Evolutionary conservation across 1,140 invertebrate species (phyloP).

Genomic region (Penaeus chinensis): DNA sequence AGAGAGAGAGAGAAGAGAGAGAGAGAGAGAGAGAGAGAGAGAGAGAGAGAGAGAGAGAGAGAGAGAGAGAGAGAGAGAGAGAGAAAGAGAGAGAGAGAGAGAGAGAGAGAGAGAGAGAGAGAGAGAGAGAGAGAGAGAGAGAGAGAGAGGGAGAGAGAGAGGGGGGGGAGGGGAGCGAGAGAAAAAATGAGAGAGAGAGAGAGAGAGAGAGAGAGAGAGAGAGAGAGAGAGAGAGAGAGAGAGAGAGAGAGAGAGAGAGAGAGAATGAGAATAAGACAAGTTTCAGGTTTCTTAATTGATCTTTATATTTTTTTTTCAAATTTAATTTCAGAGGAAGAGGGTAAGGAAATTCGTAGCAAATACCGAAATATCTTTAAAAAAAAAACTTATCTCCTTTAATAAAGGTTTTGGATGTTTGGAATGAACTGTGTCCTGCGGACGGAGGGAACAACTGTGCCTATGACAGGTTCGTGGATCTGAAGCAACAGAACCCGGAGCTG

Average conservation of each 20-base stretch:
- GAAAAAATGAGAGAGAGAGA: not conserved
- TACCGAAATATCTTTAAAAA: not conserved
- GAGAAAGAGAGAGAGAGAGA: not conserved
- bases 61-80: not conserved
- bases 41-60: not conserved
- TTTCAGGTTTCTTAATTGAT: not conserved
- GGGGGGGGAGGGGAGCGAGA: not conserved
- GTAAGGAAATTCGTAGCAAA: too few relatives aligned
- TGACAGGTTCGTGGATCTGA: conserved; percentile 47
- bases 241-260: not conserved
- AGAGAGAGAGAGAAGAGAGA: not conserved
- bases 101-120: not conserved
- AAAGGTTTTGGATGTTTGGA: conserved; percentile 73
- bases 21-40: not conserved
- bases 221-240: not conserved
- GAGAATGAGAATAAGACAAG: not conserved
- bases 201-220: not conserved
- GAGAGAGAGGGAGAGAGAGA: not conserved
- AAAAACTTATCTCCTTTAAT: not conserved
- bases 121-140: not conserved
- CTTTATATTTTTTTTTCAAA: too few relatives aligned
- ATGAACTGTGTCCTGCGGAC: conserved; percentile 72
- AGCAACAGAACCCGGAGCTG: conserved; percentile 35
- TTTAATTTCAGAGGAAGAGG: too few relatives aligned
- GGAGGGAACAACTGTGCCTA: conserved; percentile 67